Evolutionary conservation across 2,797 vertebrate genomes (phyloP).

Genomic region (Malurus leucopterus): DNA sequence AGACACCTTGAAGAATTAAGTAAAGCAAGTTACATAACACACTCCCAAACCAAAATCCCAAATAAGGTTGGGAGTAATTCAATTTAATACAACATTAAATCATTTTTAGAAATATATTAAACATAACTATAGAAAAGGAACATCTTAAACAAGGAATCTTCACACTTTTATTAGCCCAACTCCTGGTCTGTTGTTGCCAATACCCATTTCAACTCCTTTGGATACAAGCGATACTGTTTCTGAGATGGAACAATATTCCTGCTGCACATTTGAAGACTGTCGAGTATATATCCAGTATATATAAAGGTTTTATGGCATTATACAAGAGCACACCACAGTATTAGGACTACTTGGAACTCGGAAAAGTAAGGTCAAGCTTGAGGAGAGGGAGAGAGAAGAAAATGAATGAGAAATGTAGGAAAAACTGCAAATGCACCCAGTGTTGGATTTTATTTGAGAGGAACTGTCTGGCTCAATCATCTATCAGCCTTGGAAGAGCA

Average conservation of each 20-base stretch:
- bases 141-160: background rate
- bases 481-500: background rate
- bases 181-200: background rate
- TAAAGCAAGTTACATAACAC: background rate
- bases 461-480: background rate
- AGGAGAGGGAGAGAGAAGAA: background rate
- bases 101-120: background rate
- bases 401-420: background rate
- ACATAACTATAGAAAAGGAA: background rate
- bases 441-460: background rate
- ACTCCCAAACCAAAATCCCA: background rate
- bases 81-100: background rate
- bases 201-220: background rate
- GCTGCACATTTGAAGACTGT: background rate
- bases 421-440: background rate
- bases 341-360: background rate
- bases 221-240: background rate
- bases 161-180: background rate
- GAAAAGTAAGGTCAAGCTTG: background rate
- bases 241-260: background rate
- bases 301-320: background rate
- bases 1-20: background rate
- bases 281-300: background rate
- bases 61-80: background rate
- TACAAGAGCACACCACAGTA: background rate